These are phyloP conservation scores for Perodicticus potto DNA, from an alignment of 2,797 vertebrate species.

Conservation along the genomic window DNA sequence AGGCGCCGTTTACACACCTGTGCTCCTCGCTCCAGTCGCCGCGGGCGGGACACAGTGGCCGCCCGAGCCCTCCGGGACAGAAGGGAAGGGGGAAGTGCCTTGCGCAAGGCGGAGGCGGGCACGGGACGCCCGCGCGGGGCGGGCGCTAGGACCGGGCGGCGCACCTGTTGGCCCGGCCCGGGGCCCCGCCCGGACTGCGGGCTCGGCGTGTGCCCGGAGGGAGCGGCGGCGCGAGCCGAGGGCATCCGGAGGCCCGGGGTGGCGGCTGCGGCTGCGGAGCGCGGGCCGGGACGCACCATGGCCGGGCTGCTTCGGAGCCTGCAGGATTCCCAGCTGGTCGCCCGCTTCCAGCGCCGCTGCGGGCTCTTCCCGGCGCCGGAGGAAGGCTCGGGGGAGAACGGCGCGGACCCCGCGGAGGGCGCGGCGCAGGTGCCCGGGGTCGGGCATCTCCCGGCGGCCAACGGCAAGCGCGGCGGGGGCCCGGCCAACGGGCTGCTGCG, in stretches of 20 bases:
- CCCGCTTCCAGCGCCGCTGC: conserved; percentile 94
- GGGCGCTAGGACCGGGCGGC: conserved; percentile 75
- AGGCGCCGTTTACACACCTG: neutral
- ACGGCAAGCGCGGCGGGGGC: conserved; percentile 1
- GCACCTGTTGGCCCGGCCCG: conserved; percentile 76
- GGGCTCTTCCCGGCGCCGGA: conserved; percentile 89
- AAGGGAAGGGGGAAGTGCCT: neutral
- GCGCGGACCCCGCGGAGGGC: neutral
- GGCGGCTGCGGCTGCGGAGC: neutral
- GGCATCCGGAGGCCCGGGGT: neutral
- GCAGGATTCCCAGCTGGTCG: conserved; percentile 92
- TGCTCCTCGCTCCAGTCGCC: neutral
- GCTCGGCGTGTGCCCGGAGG: neutral
- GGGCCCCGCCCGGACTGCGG: conserved; percentile 4
- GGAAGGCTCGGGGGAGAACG: neutral
- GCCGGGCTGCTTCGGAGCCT: conserved; percentile 87
- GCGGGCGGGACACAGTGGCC: rapidly evolving
- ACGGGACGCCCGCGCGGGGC: conserved; percentile 18
- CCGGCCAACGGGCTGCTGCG: conserved; percentile 19
- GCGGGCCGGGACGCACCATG: conserved; percentile 70
- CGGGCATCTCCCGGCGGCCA: neutral
- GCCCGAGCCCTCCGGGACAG: too few relatives aligned
- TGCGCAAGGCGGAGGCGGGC: neutral
- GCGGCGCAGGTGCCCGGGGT: neutral
- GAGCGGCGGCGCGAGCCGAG: neutral